Evolutionary conservation across 53 echinoderm and acorn worm genomes (phyloP).

Genomic region (Stichopus horrens): DNA sequence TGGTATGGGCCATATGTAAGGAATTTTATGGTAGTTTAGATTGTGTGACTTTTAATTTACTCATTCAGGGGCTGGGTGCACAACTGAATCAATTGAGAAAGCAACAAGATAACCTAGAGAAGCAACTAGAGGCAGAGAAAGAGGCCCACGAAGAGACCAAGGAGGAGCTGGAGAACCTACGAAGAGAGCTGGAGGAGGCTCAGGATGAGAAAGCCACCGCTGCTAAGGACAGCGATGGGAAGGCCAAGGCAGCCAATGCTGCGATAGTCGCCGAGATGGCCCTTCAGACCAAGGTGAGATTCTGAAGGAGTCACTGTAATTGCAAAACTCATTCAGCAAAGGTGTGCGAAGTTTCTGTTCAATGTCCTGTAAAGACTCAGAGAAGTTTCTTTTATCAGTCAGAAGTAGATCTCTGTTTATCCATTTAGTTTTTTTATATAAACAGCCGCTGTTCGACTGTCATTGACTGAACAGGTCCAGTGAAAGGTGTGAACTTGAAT

Average conservation of each 20-base stretch:
- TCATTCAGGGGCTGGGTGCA: slow-evolving; percentile 74
- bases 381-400: too few relatives aligned
- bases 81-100: slow-evolving; percentile 68
- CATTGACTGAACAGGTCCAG: too few relatives aligned
- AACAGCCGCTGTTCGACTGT: too few relatives aligned
- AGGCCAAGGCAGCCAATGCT: slow-evolving; percentile 65
- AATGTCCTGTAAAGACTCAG: too few relatives aligned
- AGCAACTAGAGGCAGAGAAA: slow-evolving; percentile 69
- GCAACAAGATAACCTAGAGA: slow-evolving; percentile 75
- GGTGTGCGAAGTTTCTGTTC: too few relatives aligned
- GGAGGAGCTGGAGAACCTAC: slow-evolving; percentile 77
- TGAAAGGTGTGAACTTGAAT: too few relatives aligned
- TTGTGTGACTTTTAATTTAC: not conserved
- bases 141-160: slow-evolving; percentile 75
- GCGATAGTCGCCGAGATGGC: slow-evolving; percentile 74
- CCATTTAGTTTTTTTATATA: too few relatives aligned
- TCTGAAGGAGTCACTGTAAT: too few relatives aligned
- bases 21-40: not conserved
- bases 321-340: too few relatives aligned
- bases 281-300: slow-evolving; percentile 79
- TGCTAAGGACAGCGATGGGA: slow-evolving; percentile 72
- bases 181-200: slow-evolving; percentile 62
- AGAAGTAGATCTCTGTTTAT: too few relatives aligned
- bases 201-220: slow-evolving; percentile 56
- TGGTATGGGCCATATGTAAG: too few relatives aligned